Conservation (phyloP, 2,797 vertebrate species). For the Martes flavigula region DNA sequence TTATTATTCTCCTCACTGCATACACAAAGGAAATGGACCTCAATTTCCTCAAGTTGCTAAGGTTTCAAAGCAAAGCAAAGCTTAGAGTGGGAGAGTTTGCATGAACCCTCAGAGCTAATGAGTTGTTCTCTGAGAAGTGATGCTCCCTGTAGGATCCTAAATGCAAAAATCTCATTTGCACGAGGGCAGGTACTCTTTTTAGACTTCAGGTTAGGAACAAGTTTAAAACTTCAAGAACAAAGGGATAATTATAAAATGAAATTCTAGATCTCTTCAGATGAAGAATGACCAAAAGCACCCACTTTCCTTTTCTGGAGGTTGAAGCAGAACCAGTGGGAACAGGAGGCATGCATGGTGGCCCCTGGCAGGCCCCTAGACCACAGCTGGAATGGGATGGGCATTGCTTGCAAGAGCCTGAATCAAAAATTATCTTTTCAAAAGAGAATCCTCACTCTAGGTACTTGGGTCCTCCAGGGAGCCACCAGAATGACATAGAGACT, state of each 20-base stretch:
- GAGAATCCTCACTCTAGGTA: neutral
- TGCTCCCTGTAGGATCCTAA: neutral
- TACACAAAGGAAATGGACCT: neutral
- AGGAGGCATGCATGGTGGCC: too few species aligned
- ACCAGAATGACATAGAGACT: neutral
- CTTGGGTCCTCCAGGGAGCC: neutral
- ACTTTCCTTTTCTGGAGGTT: neutral
- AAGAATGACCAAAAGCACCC: neutral
- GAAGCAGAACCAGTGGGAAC: neutral
- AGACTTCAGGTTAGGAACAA: neutral
- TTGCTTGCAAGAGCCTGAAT: neutral
- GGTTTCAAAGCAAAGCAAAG: neutral
- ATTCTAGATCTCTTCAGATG: neutral
- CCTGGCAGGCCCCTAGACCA: neutral
- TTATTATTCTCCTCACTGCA: neutral
- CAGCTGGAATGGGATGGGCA: too few species aligned
- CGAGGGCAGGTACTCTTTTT: neutral
- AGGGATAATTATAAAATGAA: neutral
- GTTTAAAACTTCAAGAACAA: neutral
- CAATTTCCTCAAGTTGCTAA: neutral
- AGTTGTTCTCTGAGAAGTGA: neutral
- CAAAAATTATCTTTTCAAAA: neutral
- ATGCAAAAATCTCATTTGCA: neutral
- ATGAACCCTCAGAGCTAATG: neutral
- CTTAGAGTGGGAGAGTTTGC: neutral